phyloP scores from a whole-genome alignment of 2,797 vertebrate genomes.

The Microctenopoma stevenorrisi region DNA sequence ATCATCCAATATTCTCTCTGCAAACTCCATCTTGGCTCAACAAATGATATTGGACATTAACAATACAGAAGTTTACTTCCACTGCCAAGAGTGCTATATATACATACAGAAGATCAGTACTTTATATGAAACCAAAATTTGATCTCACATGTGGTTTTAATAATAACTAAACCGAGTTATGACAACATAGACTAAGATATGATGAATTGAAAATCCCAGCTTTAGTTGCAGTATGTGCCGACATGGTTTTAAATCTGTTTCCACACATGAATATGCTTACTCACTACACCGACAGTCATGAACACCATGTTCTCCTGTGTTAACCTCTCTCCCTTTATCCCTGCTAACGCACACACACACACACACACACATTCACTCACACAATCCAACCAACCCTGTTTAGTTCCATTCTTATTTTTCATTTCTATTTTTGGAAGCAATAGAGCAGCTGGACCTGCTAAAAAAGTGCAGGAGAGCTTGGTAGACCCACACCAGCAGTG shows the following conservation, averaged over 20 bases:
- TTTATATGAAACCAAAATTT: slow-evolving; percentile 12
- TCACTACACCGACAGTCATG: slow-evolving; percentile 53
- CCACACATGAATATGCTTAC: slow-evolving; percentile 46
- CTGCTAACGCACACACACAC: slow-evolving; percentile 35
- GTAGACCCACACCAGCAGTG: slow-evolving; percentile 14
- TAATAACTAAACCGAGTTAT: background rate
- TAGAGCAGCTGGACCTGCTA: slow-evolving; percentile 70
- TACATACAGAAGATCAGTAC: slow-evolving; percentile 1
- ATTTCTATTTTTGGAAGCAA: slow-evolving; percentile 74
- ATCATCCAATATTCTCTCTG: slow-evolving; percentile 45
- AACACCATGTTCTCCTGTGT: slow-evolving; percentile 59
- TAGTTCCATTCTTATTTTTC: slow-evolving; percentile 71
- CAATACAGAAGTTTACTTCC: slow-evolving; percentile 26
- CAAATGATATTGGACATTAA: slow-evolving; percentile 43
- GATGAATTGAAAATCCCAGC: slow-evolving; percentile 22
- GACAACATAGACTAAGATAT: background rate
- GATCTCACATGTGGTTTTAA: slow-evolving; percentile 26
- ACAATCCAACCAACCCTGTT: slow-evolving; percentile 50
- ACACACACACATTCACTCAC: slow-evolving; percentile 3
- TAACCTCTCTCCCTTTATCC: slow-evolving; percentile 53
- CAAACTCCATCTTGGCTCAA: slow-evolving; percentile 37
- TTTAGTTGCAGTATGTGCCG: slow-evolving; percentile 14
- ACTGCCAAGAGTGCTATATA: slow-evolving; percentile 12
- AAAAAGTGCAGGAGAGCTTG: slow-evolving; percentile 31
- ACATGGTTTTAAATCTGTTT: slow-evolving; percentile 31